A percentile compares a stretch with the other conserved stretches of the same genome.
Evolutionary conservation across 2,113 vertebrate genomes (phyloP).

Genomic region (Psittacara wagleri): DNA sequence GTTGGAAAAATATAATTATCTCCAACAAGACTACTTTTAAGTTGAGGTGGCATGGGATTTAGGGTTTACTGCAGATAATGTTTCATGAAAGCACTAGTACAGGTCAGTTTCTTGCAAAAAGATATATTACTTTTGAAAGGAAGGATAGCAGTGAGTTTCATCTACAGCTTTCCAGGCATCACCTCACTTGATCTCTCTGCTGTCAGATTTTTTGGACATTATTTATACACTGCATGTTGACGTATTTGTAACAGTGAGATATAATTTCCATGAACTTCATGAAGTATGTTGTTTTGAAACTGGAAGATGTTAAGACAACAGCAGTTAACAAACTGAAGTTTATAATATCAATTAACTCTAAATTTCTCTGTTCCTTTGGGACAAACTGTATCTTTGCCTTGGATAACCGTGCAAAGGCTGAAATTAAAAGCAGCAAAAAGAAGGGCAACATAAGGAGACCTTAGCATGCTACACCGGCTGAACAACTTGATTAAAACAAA

Average conservation of each 20-base stretch:
- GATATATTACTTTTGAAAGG: neutral
- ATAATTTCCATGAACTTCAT: neutral
- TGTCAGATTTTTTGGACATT: neutral
- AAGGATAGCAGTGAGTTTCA: neutral
- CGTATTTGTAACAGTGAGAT: neutral
- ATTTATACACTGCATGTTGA: neutral
- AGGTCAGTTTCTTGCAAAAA: neutral
- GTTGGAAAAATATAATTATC: neutral
- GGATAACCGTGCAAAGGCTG: neutral
- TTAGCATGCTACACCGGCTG: neutral
- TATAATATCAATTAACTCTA: neutral
- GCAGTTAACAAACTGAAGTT: neutral
- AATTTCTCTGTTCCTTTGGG: neutral
- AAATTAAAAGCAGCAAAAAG: slow-evolving; percentile 3
- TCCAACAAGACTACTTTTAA: neutral
- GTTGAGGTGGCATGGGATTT: neutral
- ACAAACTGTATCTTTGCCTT: neutral
- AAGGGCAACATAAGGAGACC: slow-evolving; percentile 18
- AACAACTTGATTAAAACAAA: slow-evolving; percentile 1
- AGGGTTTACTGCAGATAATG: neutral
- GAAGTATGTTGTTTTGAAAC: neutral
- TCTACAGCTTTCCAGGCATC: neutral
- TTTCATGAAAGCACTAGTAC: neutral
- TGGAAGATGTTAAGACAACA: neutral
- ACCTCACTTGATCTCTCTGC: neutral